Conservation (phyloP, 37 sponge, comb jelly and placozoan species). For the Mnemiopsis leidyi region DNA sequence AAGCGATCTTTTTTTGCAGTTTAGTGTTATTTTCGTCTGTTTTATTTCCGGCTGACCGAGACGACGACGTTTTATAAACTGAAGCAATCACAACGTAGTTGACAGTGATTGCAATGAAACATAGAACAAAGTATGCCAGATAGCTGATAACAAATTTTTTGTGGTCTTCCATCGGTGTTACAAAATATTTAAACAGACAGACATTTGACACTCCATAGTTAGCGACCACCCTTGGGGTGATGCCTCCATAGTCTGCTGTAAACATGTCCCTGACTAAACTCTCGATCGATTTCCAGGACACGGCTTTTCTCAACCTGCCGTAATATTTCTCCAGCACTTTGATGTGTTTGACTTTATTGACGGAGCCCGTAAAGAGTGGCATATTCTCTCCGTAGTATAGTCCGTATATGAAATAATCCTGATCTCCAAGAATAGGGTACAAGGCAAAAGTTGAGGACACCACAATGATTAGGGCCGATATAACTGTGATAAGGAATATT, state of each 20-base stretch:
- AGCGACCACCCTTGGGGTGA: not conserved
- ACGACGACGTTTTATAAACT: not conserved
- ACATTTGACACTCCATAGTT: not conserved
- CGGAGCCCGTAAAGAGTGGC: not conserved
- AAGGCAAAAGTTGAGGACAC: not conserved
- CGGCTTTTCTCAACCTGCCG: not conserved
- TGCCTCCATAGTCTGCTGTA: not conserved
- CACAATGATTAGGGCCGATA: not conserved
- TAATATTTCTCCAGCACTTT: not conserved
- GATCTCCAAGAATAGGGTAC: not conserved
- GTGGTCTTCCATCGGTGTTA: not conserved
- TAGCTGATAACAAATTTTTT: not conserved
- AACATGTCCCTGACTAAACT: not conserved
- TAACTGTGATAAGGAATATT: not conserved
- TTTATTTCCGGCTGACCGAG: not conserved
- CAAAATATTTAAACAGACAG: not conserved
- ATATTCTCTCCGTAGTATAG: not conserved
- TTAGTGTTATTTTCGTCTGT: not conserved
- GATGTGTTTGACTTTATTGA: not conserved
- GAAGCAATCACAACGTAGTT: not conserved
- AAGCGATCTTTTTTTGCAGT: not conserved
- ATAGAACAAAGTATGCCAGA: not conserved
- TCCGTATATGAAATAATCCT: not conserved
- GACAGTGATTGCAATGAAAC: not conserved
- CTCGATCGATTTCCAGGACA: not conserved